Evolutionary conservation across 2,797 vertebrate genomes (phyloP).

Genomic region (Enteromius argenteus): DNA sequence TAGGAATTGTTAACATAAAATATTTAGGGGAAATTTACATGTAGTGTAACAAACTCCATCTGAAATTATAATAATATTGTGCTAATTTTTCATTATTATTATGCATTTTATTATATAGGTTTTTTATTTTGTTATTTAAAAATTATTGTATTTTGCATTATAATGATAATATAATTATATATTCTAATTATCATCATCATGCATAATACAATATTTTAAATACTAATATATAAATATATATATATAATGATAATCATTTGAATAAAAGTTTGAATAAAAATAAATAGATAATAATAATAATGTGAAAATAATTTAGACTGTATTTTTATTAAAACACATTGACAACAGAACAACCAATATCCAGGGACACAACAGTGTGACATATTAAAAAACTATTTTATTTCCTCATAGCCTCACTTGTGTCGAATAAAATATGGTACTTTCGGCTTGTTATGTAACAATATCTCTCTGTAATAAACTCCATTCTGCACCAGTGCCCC

Average conservation of each 20-base stretch:
- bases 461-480: constrained; percentile 23
- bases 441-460: constrained; percentile 16
- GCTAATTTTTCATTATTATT: neutral
- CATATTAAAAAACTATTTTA: neutral
- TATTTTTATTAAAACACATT: neutral
- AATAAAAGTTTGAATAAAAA: no score
- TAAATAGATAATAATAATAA: neutral
- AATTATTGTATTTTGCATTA: neutral
- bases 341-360: neutral
- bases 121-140: neutral
- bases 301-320: neutral
- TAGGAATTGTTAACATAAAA: neutral
- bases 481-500: neutral
- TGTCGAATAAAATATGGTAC: neutral
- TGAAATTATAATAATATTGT: neutral
- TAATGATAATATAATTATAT: neutral
- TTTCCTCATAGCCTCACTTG: neutral
- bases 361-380: neutral
- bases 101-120: neutral
- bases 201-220: neutral
- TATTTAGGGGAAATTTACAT: neutral
- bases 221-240: neutral
- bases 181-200: neutral
- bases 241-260: neutral
- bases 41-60: neutral